These are phyloP conservation scores for Chroicocephalus ridibundus DNA, from an alignment of 2,113 vertebrate genomes.

Conservation along the genomic window DNA sequence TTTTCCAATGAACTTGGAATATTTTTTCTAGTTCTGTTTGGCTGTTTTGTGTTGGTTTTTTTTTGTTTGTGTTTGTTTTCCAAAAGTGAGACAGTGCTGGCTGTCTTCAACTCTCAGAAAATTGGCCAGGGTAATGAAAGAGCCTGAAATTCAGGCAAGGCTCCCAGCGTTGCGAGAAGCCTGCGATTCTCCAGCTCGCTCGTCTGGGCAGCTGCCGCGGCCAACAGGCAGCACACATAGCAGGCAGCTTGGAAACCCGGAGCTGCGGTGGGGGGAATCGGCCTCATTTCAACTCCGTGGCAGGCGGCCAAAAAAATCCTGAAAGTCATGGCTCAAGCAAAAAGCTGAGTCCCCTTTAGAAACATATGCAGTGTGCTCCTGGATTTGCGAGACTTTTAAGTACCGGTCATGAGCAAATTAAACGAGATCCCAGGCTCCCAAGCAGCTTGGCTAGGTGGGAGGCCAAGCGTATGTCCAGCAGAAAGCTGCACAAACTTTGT, in stretches of 20 bases:
- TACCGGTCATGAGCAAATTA: neutral
- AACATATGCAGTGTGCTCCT: neutral
- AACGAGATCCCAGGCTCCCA: neutral
- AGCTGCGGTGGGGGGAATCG: neutral
- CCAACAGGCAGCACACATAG: neutral
- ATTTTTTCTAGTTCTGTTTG: neutral
- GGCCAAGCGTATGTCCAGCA: neutral
- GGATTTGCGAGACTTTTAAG: neutral
- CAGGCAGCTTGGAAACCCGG: neutral
- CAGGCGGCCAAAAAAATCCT: neutral
- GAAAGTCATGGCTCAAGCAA: neutral
- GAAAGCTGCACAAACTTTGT: neutral
- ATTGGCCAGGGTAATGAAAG: neutral
- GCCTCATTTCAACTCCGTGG: neutral
- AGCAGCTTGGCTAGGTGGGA: neutral
- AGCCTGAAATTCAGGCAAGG: neutral
- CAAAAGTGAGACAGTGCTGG: neutral
- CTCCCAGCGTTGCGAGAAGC: neutral
- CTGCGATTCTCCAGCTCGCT: accelerated
- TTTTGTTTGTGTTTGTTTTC: neutral
- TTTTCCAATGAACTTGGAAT: neutral
- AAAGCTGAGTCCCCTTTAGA: neutral
- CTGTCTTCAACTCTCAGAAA: neutral
- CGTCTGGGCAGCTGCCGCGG: neutral
- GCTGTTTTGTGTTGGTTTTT: neutral